Conservation (phyloP, 2,113 vertebrate genomes). For the Pygoscelis adeliae region DNA sequence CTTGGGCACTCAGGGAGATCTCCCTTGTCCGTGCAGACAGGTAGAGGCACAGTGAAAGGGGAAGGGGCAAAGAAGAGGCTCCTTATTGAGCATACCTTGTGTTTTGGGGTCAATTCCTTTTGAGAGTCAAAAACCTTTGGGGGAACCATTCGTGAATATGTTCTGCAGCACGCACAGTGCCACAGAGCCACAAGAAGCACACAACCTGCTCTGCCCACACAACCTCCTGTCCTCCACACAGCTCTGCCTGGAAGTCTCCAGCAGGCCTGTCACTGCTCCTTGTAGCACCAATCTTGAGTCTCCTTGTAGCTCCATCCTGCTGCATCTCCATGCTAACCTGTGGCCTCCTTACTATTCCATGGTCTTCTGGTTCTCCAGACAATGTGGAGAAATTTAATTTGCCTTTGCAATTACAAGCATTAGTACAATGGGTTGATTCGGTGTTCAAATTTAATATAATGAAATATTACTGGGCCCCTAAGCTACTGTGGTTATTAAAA, state of each 20-base stretch:
- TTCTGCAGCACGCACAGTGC: background rate
- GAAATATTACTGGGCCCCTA: background rate
- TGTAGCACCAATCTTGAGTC: background rate
- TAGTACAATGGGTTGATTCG: background rate
- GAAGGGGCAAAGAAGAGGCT: background rate
- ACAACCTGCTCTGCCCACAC: background rate
- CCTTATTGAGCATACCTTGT: background rate
- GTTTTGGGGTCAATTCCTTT: background rate
- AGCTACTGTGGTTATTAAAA: conserved; percentile 19
- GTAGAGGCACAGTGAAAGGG: background rate
- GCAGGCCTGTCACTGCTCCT: background rate
- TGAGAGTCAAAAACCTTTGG: background rate
- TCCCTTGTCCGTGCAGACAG: rapidly evolving
- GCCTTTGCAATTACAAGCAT: conserved; percentile 10
- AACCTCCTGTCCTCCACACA: background rate
- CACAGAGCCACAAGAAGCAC: background rate
- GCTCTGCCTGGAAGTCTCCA: background rate
- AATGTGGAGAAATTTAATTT: conserved; percentile 6
- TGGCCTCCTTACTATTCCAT: background rate
- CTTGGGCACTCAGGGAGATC: background rate
- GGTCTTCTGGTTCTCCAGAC: background rate
- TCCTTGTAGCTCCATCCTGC: background rate
- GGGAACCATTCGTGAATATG: rapidly evolving
- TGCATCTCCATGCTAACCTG: background rate
- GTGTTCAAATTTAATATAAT: conserved; percentile 14